These are phyloP conservation scores for Apeira syringaria DNA, from an alignment of 2,888 invertebrate species.

Conservation along the genomic window DNA sequence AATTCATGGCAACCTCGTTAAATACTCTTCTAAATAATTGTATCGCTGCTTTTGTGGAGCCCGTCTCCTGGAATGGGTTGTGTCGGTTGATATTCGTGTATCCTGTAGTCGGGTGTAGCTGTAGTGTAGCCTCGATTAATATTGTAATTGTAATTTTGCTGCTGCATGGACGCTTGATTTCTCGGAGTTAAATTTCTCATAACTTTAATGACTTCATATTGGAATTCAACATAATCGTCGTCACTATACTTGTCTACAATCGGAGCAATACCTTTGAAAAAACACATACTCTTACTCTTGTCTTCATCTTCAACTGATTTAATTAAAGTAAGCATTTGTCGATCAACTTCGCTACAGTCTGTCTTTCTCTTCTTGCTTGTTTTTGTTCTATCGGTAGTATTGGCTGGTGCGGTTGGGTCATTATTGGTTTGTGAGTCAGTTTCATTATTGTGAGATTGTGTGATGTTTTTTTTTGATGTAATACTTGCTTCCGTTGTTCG, in stretches of 20 bases:
- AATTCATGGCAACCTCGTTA: no score
- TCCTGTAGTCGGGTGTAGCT: conserved; percentile 11
- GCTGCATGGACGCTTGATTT: conserved; percentile 17
- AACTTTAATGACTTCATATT: conserved; percentile 33
- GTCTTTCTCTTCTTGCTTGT: conserved; percentile 34
- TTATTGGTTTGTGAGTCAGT: conserved; percentile 34
- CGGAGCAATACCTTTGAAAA: conserved; percentile 34
- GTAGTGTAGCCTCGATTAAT: conserved; percentile 6
- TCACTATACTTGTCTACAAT: conserved; percentile 36
- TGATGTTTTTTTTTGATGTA: conserved; percentile 30
- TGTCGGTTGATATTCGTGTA: conserved; percentile 5
- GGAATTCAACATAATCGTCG: conserved; percentile 35
- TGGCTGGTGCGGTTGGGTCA: conserved; percentile 32
- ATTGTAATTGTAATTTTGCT: conserved; percentile 9
- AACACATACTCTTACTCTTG: conserved; percentile 27
- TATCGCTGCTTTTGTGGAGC: no score
- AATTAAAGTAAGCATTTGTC: conserved; percentile 26
- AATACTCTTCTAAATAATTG: no score
- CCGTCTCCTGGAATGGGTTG: neutral
- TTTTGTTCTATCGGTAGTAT: conserved; percentile 30
- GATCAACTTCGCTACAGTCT: conserved; percentile 29
- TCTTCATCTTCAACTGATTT: conserved; percentile 22
- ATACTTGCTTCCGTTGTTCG: conserved; percentile 33
- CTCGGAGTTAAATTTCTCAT: conserved; percentile 30
- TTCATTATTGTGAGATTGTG: conserved; percentile 33